Evolutionary conservation across 2,888 invertebrate species (phyloP).

Genomic region (Entomobrya proxima): DNA sequence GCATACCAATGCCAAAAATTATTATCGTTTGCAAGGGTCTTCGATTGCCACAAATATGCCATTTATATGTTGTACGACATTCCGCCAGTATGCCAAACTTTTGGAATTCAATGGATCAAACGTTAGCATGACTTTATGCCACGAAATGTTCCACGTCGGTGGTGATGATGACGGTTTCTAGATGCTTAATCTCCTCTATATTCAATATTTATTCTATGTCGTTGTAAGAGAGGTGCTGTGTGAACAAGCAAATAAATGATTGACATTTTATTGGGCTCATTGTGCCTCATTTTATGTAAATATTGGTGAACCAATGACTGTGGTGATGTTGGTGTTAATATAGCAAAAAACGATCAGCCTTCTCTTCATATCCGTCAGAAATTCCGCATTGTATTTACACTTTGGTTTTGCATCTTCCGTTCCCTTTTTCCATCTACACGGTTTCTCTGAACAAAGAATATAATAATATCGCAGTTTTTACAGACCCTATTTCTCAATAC

Average conservation of each 20-base stretch:
- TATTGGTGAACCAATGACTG: conserved; percentile 21
- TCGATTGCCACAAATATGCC: not conserved
- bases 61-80: not conserved
- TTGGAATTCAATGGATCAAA: not conserved
- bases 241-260: conserved; percentile 43
- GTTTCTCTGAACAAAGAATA: not conserved
- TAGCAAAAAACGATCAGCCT: not conserved
- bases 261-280: conserved; percentile 58
- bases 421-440: not conserved
- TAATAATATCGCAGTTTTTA: not conserved
- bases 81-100: conserved; percentile 5
- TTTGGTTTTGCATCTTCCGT: not conserved
- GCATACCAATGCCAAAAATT: conserved; percentile 37
- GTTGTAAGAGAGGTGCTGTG: not conserved
- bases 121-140: not conserved
- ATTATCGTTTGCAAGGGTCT: not conserved
- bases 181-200: not conserved
- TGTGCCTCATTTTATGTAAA: conserved; percentile 44
- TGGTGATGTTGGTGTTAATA: not conserved
- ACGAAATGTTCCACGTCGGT: not conserved
- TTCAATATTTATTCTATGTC: not conserved
- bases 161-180: not conserved
- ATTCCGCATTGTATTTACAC: conserved; percentile 20
- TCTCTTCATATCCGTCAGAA: conserved; percentile 26
- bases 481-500: not conserved